Evolutionary conservation across 2,888 invertebrate genomes (phyloP).

Genomic region (Oconnorella tubifera): DNA sequence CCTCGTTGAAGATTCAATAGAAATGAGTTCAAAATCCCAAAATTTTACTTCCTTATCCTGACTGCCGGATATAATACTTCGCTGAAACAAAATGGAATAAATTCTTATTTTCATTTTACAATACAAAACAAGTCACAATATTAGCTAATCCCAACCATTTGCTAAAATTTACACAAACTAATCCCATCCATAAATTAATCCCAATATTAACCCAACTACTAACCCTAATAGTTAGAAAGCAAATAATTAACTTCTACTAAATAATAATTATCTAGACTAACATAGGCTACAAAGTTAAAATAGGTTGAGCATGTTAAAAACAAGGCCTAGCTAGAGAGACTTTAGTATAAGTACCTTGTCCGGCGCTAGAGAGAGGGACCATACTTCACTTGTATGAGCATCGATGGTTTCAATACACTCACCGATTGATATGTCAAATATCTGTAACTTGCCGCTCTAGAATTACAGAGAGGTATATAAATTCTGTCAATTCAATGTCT

Average conservation of each 20-base stretch:
- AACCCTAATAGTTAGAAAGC: too few relatives aligned
- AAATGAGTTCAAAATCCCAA: conserved; percentile 89
- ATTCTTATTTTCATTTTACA: not conserved
- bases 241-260: not conserved
- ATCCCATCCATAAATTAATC: too few relatives aligned
- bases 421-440: conserved; percentile 66
- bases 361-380: conserved; percentile 73
- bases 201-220: too few relatives aligned
- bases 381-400: conserved; percentile 77
- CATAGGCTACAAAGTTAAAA: too few relatives aligned
- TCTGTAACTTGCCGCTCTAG: not conserved
- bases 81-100: conserved; percentile 42
- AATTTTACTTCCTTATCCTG: conserved; percentile 86
- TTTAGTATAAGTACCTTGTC: conserved; percentile 66
- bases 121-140: too few relatives aligned
- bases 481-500: not conserved
- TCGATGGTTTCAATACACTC: conserved; percentile 73
- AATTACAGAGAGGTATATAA: not conserved
- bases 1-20: too few relatives aligned
- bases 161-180: too few relatives aligned
- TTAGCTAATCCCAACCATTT: too few relatives aligned
- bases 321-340: not conserved
- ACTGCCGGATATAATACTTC: conserved; percentile 68
- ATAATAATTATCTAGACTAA: too few relatives aligned
- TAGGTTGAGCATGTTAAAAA: not conserved